These are phyloP conservation scores for Laticauda laticaudata DNA, from an alignment of 2,113 vertebrate genomes.

Conservation along the genomic window DNA sequence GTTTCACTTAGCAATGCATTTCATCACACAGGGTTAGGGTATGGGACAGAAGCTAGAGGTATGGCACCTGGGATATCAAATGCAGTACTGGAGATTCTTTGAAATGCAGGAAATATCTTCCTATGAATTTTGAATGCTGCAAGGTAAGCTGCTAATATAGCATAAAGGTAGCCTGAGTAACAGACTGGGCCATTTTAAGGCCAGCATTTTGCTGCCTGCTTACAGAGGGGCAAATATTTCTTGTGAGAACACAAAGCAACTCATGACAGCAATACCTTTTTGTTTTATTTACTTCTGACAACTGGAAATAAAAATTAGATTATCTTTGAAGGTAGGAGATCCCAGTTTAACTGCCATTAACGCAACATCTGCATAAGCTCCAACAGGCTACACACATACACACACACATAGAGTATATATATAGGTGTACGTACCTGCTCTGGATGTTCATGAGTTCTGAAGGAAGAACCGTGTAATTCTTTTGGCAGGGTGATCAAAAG, in stretches of 20 bases:
- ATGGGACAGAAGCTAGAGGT: not conserved
- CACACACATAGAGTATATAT: not conserved
- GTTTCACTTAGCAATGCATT: not conserved
- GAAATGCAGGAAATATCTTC: not conserved
- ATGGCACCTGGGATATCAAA: not conserved
- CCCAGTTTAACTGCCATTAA: not conserved
- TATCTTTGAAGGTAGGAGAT: not conserved
- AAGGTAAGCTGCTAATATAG: not conserved
- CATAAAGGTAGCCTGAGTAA: not conserved
- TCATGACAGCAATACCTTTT: not conserved
- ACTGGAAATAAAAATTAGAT: not conserved
- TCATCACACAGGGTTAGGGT: not conserved
- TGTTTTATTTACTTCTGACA: not conserved
- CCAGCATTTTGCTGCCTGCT: not conserved
- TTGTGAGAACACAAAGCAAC: not conserved
- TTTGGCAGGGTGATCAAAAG: rapidly evolving
- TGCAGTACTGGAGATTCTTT: not conserved
- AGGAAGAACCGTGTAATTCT: not conserved
- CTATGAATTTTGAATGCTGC: not conserved
- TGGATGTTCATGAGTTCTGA: constrained; percentile 60
- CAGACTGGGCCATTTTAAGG: not conserved
- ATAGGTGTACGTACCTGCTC: constrained; percentile 40
- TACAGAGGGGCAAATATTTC: not conserved
- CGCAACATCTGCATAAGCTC: not conserved
- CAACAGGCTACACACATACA: not conserved